These are phyloP conservation scores for Lamellibrachia columna DNA, from an alignment of 2,888 invertebrate species.

Conservation along the genomic window DNA sequence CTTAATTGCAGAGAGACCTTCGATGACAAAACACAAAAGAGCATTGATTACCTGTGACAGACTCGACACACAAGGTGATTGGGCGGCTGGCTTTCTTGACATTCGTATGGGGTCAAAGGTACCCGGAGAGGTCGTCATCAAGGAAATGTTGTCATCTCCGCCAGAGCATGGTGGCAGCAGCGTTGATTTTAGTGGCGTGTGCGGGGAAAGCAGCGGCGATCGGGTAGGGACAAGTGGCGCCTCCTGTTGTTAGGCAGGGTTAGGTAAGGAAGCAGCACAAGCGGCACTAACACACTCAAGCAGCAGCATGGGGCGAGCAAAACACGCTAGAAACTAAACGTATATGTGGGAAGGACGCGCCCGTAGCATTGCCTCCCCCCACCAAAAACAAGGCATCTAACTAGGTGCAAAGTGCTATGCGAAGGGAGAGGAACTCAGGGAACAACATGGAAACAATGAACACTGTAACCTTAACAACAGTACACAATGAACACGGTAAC, in stretches of 20 bases:
- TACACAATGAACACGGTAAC: not conserved
- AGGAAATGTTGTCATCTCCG: not conserved
- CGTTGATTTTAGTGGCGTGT: not conserved
- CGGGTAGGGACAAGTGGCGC: not conserved
- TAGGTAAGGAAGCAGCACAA: not conserved
- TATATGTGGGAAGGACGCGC: not conserved
- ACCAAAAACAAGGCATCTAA: not conserved
- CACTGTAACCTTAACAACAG: not conserved
- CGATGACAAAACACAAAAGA: not conserved
- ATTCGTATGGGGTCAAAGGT: not conserved
- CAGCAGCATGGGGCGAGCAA: not conserved
- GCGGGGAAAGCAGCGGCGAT: not conserved
- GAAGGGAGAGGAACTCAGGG: not conserved
- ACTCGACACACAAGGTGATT: not conserved
- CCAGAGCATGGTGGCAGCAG: not conserved
- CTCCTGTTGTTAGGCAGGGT: constrained; percentile 8
- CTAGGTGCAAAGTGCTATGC: not conserved
- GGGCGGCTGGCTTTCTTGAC: not conserved
- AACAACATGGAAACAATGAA: not conserved
- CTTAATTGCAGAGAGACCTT: too few relatives aligned
- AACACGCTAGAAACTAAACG: not conserved
- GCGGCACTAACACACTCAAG: not conserved
- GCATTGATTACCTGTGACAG: not conserved
- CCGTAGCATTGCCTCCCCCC: not conserved
- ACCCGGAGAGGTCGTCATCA: not conserved